A percentile compares a stretch with the other conserved stretches of the same genome.
Conservation (phyloP, 2,113 vertebrate species). For the Plotosus lineatus region DNA sequence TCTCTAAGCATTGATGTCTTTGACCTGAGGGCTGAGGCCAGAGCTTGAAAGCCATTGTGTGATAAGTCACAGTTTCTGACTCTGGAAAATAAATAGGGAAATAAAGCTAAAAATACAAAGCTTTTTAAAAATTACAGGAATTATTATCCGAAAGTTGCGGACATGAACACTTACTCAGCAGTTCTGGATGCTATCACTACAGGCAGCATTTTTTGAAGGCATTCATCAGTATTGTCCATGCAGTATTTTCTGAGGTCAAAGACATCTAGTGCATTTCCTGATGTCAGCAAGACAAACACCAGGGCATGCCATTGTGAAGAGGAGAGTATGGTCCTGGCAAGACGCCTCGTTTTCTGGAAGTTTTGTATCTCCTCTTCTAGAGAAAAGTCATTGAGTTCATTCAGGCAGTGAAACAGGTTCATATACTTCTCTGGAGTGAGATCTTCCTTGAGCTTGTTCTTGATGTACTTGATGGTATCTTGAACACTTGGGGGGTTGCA, state of each 20-base stretch:
- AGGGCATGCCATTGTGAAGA: conserved; percentile 36
- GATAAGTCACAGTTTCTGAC: conserved; percentile 30
- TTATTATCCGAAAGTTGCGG: not conserved
- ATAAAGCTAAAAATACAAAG: not conserved
- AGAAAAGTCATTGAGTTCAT: conserved; percentile 48
- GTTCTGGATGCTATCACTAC: conserved; percentile 25
- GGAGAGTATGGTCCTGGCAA: conserved; percentile 24
- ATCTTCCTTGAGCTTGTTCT: not conserved
- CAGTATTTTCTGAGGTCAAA: conserved; percentile 47
- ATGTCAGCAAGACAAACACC: conserved; percentile 37
- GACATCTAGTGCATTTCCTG: conserved; percentile 33
- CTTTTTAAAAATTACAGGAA: not conserved
- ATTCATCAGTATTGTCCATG: conserved; percentile 30
- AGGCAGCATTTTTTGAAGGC: conserved; percentile 31
- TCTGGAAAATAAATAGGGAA: conserved; percentile 12
- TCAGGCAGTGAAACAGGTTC: conserved; percentile 51
- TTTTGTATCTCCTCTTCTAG: conserved; percentile 39
- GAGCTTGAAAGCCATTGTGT: conserved; percentile 32
- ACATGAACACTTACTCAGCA: conserved; percentile 22
- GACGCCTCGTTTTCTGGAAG: not conserved
- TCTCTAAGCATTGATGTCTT: conserved; percentile 43
- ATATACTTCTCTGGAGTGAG: conserved; percentile 35
- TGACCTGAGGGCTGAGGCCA: conserved; percentile 32
- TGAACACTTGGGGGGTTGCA: not conserved
- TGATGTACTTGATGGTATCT: conserved; percentile 35